Conservation (phyloP, 2,113 vertebrate species). For the Sapayoa aenigma region DNA sequence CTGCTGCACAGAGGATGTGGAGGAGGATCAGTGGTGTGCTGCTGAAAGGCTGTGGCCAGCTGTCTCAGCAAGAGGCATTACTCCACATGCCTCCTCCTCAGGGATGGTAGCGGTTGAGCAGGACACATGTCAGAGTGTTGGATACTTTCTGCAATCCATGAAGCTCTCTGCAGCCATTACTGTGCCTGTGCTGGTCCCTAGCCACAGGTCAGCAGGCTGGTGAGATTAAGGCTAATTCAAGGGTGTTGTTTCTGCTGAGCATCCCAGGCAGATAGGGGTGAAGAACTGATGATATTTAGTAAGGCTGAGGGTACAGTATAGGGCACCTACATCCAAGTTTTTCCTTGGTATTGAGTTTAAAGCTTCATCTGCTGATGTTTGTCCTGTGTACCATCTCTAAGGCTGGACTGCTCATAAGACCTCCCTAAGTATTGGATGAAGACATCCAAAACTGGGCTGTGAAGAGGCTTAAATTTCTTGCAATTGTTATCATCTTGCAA, state of each 20-base stretch:
- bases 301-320: background rate
- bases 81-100: background rate
- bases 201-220: background rate
- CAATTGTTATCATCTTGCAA: background rate
- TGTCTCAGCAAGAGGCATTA: background rate
- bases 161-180: background rate
- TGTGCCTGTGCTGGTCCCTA: background rate
- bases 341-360: background rate
- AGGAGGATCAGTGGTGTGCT: background rate
- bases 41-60: background rate
- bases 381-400: background rate
- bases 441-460: background rate
- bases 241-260: background rate
- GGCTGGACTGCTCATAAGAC: background rate
- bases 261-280: background rate
- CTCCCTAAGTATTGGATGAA: background rate
- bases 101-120: rapidly evolving
- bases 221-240: background rate
- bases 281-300: background rate
- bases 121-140: background rate
- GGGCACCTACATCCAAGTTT: background rate
- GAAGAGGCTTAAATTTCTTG: background rate
- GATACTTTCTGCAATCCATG: background rate
- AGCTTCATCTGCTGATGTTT: background rate
- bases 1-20: background rate